Conservation (phyloP, 1,140 invertebrate species). For the Brachionus angularis region DNA sequence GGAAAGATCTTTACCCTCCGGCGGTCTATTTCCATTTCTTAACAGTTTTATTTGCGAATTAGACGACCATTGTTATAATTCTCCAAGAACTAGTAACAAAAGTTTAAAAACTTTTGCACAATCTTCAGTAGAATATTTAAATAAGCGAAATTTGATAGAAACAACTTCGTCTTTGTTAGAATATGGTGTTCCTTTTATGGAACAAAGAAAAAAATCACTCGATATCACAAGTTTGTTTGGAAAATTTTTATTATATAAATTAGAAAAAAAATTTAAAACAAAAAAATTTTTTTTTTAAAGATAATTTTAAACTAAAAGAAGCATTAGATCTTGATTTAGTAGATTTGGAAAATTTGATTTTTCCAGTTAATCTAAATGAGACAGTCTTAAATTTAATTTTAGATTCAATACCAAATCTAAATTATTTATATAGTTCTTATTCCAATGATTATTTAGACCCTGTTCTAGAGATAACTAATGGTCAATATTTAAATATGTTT, state of each 20-base stretch:
- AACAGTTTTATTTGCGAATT: slow-evolving; percentile 62
- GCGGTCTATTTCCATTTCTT: slow-evolving; percentile 62
- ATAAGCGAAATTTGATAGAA: not conserved
- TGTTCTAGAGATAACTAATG: not conserved
- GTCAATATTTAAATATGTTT: slow-evolving; percentile 1
- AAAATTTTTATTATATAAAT: no score
- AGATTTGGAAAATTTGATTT: no score
- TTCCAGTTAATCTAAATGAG: not conserved
- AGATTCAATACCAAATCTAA: slow-evolving; percentile 25
- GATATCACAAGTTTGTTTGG: no score
- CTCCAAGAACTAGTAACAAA: not conserved
- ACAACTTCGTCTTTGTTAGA: not conserved
- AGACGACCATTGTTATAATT: slow-evolving; percentile 62
- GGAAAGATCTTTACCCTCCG: slow-evolving; percentile 64
- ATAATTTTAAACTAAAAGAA: not conserved
- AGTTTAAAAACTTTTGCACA: slow-evolving; percentile 17
- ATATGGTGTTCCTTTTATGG: not conserved
- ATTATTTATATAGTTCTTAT: slow-evolving; percentile 5
- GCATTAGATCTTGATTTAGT: not conserved
- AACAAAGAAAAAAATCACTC: not conserved
- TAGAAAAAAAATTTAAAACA: no score
- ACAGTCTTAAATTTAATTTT: not conserved
- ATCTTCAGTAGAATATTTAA: slow-evolving; percentile 7
- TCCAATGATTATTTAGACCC: slow-evolving; percentile 6
- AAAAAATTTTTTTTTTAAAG: not conserved